phyloP scores from a whole-genome alignment of 2,113 vertebrate genomes.

The Reinhardtius hippoglossoides region DNA sequence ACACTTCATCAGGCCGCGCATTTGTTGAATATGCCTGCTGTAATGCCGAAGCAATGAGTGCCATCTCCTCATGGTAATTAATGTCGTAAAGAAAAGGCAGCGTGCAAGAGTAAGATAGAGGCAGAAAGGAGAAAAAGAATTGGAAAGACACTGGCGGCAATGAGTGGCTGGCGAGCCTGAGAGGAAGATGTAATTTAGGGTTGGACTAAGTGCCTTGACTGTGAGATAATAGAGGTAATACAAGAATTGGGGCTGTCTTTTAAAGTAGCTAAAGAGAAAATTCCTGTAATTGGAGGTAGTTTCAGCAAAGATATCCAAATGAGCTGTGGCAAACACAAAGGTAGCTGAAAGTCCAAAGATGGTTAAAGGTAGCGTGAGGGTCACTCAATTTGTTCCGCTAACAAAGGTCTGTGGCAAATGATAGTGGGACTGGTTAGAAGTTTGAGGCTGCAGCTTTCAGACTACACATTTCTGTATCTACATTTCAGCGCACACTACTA shows the following conservation, averaged over 20 bases:
- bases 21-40: constrained; percentile 56
- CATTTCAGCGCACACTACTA: too few relatives aligned
- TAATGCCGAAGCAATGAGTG: constrained; percentile 51
- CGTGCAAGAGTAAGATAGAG: constrained; percentile 34
- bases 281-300: neutral
- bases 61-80: constrained; percentile 68
- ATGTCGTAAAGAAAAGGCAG: constrained; percentile 50
- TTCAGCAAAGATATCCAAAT: neutral
- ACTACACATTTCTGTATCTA: too few relatives aligned
- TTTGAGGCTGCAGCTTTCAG: too few relatives aligned
- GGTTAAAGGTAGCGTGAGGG: neutral
- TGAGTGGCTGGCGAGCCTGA: constrained; percentile 40
- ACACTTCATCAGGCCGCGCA: constrained; percentile 61
- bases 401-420: too few relatives aligned
- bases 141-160: constrained; percentile 49
- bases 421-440: too few relatives aligned
- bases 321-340: neutral
- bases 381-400: too few relatives aligned
- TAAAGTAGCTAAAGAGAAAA: constrained; percentile 15
- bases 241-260: neutral
- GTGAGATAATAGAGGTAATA: constrained; percentile 32
- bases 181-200: constrained; percentile 49
- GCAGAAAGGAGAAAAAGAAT: constrained; percentile 28
- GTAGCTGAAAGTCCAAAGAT: neutral
- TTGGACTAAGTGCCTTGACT: constrained; percentile 19